Base-by-base conservation (phyloP, 1,140 invertebrate genomes). In the Nasonia vitripennis region DNA sequence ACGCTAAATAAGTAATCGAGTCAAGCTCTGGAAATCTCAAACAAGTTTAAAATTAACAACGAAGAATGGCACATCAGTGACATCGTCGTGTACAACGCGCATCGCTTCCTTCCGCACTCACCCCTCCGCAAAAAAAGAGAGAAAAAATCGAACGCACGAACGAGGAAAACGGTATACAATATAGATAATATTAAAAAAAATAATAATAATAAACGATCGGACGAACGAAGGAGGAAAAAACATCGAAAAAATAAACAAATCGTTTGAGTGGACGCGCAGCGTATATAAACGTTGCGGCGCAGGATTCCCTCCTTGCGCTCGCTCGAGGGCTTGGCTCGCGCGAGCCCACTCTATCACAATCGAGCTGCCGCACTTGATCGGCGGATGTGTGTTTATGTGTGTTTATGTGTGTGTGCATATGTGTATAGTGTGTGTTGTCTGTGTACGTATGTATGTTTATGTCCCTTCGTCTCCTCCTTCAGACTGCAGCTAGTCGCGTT, bases 291-390 rank as follows among this genome's bases (percentile, higher is more conserved):
- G 55, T 17, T 62, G 55, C 55, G 20, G 23, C 70, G 27, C 37
- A 23, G 41, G 41, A 82, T 51, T 83, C n/a, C 74, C 74, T 9
- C 67, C 55, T 9, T 10, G 74, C 17, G 68, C 55, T 71, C 68
- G 23, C 68, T 71, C 68, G 55, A 81, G n/a, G 23, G 51, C 37
- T 62, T 62, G 17, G 34, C 45, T 51, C 23, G 37, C 55, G 71
- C 51, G n/a, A 78, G 51, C 20, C 81, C 81, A 78, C 85, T 83
- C 85, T 86, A 86, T 86, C 85, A 86, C 85, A 86, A 83, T 86
- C 81, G 85, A 83, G 85, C 75, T 83, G 77, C 68, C 85, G 84
- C 84, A 81, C 73, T 81, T 77, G 55, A 67, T 20, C 12, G 51
- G 70, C 55, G 75, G 77, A 31, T 75, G 78, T 48, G 27, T 55